Evolutionary conservation across 2,113 vertebrate genomes (phyloP).

Genomic region (Pseudonaja textilis): DNA sequence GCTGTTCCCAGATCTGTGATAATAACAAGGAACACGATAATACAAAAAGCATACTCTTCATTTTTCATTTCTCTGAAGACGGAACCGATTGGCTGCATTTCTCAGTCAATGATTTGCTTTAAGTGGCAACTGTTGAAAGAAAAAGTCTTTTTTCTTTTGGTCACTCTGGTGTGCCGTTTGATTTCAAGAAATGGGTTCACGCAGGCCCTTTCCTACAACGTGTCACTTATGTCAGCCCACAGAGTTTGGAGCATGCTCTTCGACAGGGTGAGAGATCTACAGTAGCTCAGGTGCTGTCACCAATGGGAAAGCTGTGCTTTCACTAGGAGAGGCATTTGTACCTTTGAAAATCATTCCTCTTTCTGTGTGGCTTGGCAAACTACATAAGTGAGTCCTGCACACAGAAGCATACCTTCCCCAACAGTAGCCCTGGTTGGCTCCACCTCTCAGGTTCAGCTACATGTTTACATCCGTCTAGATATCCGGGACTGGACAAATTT

Average conservation of each 20-base stretch:
- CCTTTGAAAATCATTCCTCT: not conserved
- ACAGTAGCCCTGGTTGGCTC: not conserved
- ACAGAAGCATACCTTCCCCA: not conserved
- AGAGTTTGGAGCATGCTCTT: not conserved
- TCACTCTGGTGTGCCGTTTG: not conserved
- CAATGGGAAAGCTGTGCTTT: not conserved
- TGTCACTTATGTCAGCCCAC: not conserved
- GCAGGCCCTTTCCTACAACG: not conserved
- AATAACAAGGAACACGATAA: not conserved
- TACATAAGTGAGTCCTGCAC: not conserved
- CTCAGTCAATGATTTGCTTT: not conserved
- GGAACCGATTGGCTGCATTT: not conserved
- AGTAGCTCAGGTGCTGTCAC: not conserved
- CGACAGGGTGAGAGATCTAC: not conserved
- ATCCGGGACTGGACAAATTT: conserved; percentile 62
- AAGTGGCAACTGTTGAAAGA: not conserved
- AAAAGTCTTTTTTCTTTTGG: not conserved
- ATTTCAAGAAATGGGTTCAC: not conserved
- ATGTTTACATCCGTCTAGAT: conserved; percentile 64
- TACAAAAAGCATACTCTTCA: not conserved
- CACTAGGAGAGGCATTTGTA: too few relatives aligned
- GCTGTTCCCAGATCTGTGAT: not conserved
- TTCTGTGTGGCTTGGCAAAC: not conserved
- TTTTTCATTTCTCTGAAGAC: not conserved
- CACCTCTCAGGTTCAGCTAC: conserved; percentile 27